Evolutionary conservation across 2,888 invertebrate species (phyloP), one percentile per base, ranked within the genome.

Genomic region (Caradrina kadenii): DNA sequence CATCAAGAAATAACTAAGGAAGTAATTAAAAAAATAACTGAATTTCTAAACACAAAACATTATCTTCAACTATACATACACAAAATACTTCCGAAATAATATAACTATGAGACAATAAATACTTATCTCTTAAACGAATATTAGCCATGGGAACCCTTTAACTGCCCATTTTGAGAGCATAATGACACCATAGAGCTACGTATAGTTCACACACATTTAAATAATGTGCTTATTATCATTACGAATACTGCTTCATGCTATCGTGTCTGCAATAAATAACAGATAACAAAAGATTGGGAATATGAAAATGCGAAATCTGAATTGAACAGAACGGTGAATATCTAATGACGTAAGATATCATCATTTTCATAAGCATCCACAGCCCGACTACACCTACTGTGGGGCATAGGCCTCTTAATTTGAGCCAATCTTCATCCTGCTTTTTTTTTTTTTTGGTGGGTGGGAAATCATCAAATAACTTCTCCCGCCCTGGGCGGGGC

Each of bases 41-140:
- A 42, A 11, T 21, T 31, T 52, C 15, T 6, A 22, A 35, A 49
- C 21, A 60, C 4, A 35, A 50, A 15, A 59, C 35, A 35, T 26
- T 26, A 26, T 10, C 7, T 64, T 19, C 19, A 2, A 19, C 11
- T n/a, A 5, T 1, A 22, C 11, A 35, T 26, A 53, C 17, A 35
- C 55, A 55, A 53, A 64, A 62, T 5, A 54, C 72, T 70, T 77
- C 65, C 72, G 39, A 78, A 70, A 70, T 81, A 78, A 71, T 55
- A 19, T n/a, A 63, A 53, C 42, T 64, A 49, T 63, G 50, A 22
- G 58, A 50, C 53, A 49, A 66, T 82, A 60, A 68, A 80, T 68
- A n/a, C 60, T 80, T 80, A 80, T 80, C 67, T 69, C 42, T 42
- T 63, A 79, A 77, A 73, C 67, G 73, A 22, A 60, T 69, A 66